Base-by-base conservation (phyloP, 2,113 vertebrate species). In the Ranitomeya variabilis region DNA sequence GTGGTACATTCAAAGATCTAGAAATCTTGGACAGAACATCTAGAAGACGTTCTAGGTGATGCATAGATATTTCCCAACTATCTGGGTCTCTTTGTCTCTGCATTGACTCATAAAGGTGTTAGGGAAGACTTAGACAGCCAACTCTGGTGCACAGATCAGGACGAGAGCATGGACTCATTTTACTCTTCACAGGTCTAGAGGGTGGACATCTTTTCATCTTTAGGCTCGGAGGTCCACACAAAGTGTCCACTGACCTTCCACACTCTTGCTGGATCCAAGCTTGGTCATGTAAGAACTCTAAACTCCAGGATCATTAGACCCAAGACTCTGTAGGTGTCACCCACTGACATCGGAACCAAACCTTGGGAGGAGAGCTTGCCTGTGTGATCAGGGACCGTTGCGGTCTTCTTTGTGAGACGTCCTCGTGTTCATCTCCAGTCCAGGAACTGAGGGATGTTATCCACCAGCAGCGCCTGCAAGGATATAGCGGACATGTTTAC, bases 401-500 rank as follows among this genome's bases (percentile, higher is more conserved):
- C 7, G 1, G n/a, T 62, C 26, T 60, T 62, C n/a, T 52, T 19
- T 7, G 89, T 85, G 85, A 76, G 90, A 90, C 86, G 54, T 79
- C 79, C 89, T 76, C 86, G 90, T 80, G 87, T 59, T 89, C 92
- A 91, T 90, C 88, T 90, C 85, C 82, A 52, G 14, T 51, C 85
- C 91, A 86, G 62, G 31, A 91, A 86, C 57, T 37, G 31, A 37
- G 66, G 80, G 55, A 81, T 89, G 84, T 92, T 93, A 88, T 93
- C 90, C 91, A 91, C 88, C 86, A 84, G 86, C 87, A 86, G 87
- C 90, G 91, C 92, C 95, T 96, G 94, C 89, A 93, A 92, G 64
- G 90, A 88, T 91, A 93, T 92, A 86, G 91, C 83, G 91, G 83
- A 87, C 88, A 0, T 90, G 87, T 90, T 92, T 90, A 93, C 79